These are phyloP conservation scores for Porites lutea DNA, from an alignment of 64 coral and sea anemone genomes.

Conservation along the genomic window DNA sequence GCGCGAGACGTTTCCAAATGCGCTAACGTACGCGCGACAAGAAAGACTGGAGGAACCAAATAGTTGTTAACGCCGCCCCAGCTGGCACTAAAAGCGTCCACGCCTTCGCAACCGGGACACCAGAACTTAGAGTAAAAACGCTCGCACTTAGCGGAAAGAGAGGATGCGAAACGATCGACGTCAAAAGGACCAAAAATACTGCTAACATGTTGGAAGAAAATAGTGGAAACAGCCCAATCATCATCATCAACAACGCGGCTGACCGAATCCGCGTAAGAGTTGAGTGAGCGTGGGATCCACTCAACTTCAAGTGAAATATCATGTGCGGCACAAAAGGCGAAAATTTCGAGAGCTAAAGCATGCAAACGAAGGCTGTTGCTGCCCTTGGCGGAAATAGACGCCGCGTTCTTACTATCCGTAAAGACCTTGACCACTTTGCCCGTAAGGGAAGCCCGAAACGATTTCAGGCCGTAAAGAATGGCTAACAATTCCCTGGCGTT, in stretches of 20 bases:
- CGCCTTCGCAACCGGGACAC: too few species aligned
- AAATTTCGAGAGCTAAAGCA: conserved; percentile 24
- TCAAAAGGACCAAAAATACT: too few species aligned
- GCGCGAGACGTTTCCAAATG: too few species aligned
- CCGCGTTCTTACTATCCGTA: conserved; percentile 43
- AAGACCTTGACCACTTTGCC: conserved; percentile 52
- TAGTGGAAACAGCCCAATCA: too few species aligned
- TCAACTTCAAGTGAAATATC: conserved; percentile 27
- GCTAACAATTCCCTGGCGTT: conserved; percentile 56
- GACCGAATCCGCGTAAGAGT: not conserved
- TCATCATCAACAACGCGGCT: not conserved
- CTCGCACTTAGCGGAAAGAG: too few species aligned
- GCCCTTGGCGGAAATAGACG: not conserved
- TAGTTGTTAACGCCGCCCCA: too few species aligned
- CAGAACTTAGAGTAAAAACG: too few species aligned
- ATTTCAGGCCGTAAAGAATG: conserved; percentile 46
- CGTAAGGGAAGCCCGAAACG: not conserved
- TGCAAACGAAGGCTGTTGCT: conserved; percentile 32
- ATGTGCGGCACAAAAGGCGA: not conserved
- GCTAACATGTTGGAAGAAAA: too few species aligned
- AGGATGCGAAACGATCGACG: too few species aligned
- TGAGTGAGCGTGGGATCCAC: conserved; percentile 19
- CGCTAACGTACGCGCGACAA: too few species aligned
- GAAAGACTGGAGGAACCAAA: too few species aligned
- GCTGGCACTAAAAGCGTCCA: too few species aligned